These are phyloP conservation scores for Lacanobia wlatinum DNA, from an alignment of 2,888 invertebrate species.

Conservation along the genomic window DNA sequence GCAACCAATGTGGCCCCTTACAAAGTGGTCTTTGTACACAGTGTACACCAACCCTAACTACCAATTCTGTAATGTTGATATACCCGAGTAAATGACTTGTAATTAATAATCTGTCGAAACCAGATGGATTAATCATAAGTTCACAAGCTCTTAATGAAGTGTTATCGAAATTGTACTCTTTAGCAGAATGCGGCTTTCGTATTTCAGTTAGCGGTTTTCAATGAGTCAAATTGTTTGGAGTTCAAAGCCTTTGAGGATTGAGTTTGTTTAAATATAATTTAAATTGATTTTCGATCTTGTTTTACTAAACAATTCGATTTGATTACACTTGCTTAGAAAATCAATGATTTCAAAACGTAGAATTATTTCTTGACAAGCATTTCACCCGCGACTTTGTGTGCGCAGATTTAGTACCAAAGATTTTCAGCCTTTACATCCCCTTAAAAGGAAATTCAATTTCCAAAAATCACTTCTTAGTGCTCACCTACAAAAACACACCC, in stretches of 20 bases:
- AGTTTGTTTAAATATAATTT: background rate
- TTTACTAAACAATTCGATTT: conserved; percentile 12
- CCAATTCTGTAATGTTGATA: conserved; percentile 37
- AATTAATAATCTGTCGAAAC: conserved; percentile 68
- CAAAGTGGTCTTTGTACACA: background rate
- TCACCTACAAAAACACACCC: no score
- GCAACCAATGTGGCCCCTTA: no score
- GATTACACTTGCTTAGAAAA: no score
- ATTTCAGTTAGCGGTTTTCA: conserved; percentile 13
- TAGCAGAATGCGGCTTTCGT: conserved; percentile 17
- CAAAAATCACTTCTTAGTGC: no score
- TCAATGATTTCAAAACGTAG: background rate
- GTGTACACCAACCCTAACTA: conserved; percentile 15
- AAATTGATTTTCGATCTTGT: conserved; percentile 23
- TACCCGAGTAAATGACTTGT: conserved; percentile 55
- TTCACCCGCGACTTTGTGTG: no score
- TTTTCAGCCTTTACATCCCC: no score
- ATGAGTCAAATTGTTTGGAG: conserved; percentile 25
- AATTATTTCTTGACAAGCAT: background rate
- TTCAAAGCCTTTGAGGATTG: conserved; percentile 10
- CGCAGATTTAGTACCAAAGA: no score
- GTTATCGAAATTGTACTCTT: conserved; percentile 37
- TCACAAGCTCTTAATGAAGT: conserved; percentile 51
- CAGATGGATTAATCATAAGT: conserved; percentile 61
- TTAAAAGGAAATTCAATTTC: no score